Conservation (phyloP, 35 echinoderm and acorn worm species). For the Acanthaster planci region DNA sequence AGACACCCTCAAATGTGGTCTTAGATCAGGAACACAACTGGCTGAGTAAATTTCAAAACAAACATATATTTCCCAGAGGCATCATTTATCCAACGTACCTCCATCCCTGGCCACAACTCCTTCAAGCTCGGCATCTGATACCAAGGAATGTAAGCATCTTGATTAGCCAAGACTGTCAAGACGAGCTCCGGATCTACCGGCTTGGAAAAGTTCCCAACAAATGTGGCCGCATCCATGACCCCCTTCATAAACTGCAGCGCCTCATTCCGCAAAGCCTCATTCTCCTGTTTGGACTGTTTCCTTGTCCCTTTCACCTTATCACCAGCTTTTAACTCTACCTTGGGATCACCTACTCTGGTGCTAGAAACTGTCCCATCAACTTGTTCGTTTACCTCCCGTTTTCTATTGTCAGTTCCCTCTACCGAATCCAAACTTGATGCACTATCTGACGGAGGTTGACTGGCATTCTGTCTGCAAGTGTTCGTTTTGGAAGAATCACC, state of each 20-base stretch:
- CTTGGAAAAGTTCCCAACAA: slow-evolving; percentile 81
- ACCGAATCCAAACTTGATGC: too few relatives aligned
- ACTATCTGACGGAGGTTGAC: too few relatives aligned
- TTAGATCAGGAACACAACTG: too few relatives aligned
- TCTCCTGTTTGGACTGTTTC: slow-evolving; percentile 1
- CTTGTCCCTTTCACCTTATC: too few relatives aligned
- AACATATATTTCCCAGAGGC: neutral
- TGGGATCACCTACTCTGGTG: too few relatives aligned
- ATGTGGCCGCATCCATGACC: slow-evolving; percentile 88
- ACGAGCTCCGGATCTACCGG: slow-evolving; percentile 77
- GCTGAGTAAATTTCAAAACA: neutral
- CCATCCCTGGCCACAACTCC: slow-evolving; percentile 79
- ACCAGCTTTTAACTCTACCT: too few relatives aligned
- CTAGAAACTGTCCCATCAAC: too few relatives aligned
- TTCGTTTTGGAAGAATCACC: too few relatives aligned
- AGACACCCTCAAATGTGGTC: too few relatives aligned
- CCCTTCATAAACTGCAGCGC: slow-evolving; percentile 85
- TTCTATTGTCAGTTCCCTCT: too few relatives aligned
- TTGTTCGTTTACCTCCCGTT: too few relatives aligned
- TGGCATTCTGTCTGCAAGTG: too few relatives aligned
- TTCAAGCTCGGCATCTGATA: slow-evolving; percentile 65
- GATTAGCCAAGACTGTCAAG: slow-evolving; percentile 51
- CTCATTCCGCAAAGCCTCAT: slow-evolving; percentile 48
- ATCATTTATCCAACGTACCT: slow-evolving; percentile 39
- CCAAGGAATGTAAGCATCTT: slow-evolving; percentile 83